These are phyloP conservation scores for Calameuta filiformis DNA, from an alignment of 2,888 invertebrate species.

Conservation along the genomic window DNA sequence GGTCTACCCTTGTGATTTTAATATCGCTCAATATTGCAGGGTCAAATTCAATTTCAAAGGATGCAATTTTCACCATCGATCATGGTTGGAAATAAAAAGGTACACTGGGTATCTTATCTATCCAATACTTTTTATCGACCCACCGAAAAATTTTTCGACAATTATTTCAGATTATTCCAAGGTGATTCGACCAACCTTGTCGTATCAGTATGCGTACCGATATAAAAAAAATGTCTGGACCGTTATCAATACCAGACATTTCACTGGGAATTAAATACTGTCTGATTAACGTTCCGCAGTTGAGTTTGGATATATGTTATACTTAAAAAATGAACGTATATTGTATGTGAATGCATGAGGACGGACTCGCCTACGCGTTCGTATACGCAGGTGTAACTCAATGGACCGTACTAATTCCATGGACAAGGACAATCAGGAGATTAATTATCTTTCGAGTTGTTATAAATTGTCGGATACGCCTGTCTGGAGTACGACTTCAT, in stretches of 20 bases:
- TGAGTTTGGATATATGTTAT: background rate
- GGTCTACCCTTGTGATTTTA: background rate
- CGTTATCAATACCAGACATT: slow-evolving; percentile 29
- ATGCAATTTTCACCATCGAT: background rate
- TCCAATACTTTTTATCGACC: background rate
- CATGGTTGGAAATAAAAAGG: background rate
- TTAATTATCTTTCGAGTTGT: background rate
- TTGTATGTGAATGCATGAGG: background rate
- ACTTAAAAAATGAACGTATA: background rate
- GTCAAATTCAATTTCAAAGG: background rate
- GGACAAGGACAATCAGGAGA: background rate
- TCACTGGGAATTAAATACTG: slow-evolving; percentile 26
- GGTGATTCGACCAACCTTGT: background rate
- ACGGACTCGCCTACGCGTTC: background rate
- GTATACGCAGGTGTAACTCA: slow-evolving; percentile 4
- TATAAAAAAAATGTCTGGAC: background rate
- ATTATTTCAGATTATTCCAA: background rate
- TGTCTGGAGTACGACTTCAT: background rate
- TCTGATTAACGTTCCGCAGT: slow-evolving; percentile 14
- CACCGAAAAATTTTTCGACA: background rate
- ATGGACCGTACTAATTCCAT: background rate
- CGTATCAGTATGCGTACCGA: background rate
- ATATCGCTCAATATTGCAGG: background rate
- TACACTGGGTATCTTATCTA: background rate
- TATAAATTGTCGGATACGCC: background rate